Conservation (phyloP, 2,113 vertebrate species). For the Pygoscelis adeliae region DNA sequence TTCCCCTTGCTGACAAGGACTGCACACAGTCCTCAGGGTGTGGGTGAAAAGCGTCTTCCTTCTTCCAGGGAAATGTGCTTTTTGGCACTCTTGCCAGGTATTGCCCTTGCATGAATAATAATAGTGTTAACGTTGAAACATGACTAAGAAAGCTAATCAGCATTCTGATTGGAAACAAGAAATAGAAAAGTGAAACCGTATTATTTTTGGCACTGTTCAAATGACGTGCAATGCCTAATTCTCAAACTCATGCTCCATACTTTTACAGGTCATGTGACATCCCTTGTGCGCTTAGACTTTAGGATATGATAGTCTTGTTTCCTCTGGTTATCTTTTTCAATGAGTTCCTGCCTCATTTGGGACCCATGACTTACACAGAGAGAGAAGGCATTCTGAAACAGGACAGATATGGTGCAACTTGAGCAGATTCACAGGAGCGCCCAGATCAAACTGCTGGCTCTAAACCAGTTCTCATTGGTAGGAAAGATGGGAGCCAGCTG, state of each 20-base stretch:
- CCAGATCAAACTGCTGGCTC: background rate
- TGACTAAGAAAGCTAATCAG: background rate
- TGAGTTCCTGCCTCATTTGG: background rate
- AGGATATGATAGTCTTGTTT: background rate
- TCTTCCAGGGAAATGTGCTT: background rate
- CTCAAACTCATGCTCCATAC: background rate
- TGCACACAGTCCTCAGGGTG: background rate
- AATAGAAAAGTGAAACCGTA: background rate
- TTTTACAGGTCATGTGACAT: background rate
- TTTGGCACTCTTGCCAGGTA: background rate
- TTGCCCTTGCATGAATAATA: background rate
- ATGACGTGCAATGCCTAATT: background rate
- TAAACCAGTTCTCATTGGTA: background rate
- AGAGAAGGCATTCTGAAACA: background rate
- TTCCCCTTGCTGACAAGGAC: background rate
- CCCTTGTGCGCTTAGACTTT: background rate
- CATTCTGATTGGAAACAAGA: background rate
- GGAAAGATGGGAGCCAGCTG: background rate
- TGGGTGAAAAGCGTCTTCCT: background rate
- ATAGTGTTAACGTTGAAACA: background rate
- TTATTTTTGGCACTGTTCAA: background rate
- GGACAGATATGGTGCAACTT: background rate
- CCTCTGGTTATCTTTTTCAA: background rate
- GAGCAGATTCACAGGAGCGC: background rate
- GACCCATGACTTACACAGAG: background rate